phyloP scores from a whole-genome alignment of 2,113 vertebrate species.

The Parus major region DNA sequence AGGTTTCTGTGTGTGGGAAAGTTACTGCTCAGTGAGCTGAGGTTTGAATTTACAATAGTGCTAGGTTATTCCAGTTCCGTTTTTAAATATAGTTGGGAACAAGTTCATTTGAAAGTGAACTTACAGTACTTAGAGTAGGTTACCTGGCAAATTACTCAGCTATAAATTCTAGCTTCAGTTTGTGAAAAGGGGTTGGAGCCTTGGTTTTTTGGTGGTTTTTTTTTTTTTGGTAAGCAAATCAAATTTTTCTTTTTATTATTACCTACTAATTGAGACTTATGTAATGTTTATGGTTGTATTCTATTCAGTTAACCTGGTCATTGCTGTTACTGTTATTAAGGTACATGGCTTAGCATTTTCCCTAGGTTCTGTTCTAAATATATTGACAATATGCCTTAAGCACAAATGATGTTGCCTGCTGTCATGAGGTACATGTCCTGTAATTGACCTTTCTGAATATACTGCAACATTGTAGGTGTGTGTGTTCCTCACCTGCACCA shows the following conservation, averaged over 20 bases:
- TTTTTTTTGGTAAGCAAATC: neutral
- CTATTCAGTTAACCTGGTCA: neutral
- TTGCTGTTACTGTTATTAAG: neutral
- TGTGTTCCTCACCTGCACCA: neutral
- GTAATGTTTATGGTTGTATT: neutral
- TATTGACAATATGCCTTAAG: neutral
- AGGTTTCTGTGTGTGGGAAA: neutral
- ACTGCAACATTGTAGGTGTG: neutral
- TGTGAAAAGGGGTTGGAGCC: neutral
- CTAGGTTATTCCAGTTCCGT: neutral
- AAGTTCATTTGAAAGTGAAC: constrained; percentile 12
- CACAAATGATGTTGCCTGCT: neutral
- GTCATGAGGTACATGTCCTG: neutral
- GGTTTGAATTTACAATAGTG: neutral
- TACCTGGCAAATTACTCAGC: neutral
- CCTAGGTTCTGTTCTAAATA: neutral
- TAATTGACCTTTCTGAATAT: neutral
- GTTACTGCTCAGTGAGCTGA: neutral
- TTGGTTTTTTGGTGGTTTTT: neutral
- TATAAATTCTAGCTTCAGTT: neutral
- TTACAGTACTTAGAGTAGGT: neutral
- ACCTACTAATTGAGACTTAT: neutral
- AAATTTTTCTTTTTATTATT: neutral
- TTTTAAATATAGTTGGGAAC: neutral
- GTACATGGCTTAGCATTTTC: neutral